These are phyloP conservation scores for Passer montanus DNA, from an alignment of 2,113 vertebrate species.

Conservation along the genomic window DNA sequence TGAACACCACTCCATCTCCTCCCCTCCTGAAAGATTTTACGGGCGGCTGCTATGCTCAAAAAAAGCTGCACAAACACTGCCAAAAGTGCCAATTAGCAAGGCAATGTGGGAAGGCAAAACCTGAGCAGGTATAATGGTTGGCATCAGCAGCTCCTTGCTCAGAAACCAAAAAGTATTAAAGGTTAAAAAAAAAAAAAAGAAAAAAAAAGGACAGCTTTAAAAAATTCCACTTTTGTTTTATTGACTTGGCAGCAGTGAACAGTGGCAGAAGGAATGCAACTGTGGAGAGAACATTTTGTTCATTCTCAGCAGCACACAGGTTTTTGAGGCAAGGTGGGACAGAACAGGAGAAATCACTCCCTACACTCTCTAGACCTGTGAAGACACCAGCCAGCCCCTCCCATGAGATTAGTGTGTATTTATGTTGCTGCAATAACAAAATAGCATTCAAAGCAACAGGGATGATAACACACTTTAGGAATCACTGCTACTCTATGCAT, in stretches of 20 bases:
- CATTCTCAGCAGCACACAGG: neutral
- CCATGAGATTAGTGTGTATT: neutral
- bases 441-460: neutral
- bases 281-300: neutral
- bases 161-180: neutral
- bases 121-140: neutral
- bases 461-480: neutral
- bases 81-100: neutral
- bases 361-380: neutral
- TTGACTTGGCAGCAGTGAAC: neutral
- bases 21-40: neutral
- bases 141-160: neutral
- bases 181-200: too few species aligned
- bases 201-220: neutral
- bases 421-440: neutral
- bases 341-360: neutral
- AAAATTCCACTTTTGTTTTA: neutral
- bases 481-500: neutral
- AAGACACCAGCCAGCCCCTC: neutral
- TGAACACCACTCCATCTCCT: neutral
- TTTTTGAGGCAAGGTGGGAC: neutral
- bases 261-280: neutral
- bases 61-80: neutral
- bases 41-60: neutral
- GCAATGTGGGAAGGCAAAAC: neutral